Evolutionary conservation across 2,113 vertebrate species (phyloP).

Genomic region (Chionomys nivalis): DNA sequence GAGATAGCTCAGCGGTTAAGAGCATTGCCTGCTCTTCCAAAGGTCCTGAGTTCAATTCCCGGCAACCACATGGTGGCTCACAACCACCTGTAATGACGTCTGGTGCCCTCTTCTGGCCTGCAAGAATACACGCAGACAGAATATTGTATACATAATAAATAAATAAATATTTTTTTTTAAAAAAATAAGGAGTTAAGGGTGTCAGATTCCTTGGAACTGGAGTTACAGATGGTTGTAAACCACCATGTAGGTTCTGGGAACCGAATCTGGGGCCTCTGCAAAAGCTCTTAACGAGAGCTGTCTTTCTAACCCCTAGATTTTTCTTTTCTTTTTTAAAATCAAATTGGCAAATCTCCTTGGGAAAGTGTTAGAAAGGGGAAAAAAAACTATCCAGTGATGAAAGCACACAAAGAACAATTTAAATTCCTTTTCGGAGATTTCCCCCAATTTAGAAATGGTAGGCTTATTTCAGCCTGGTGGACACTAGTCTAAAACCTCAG

Average conservation of each 20-base stretch:
- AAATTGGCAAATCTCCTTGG: slow-evolving; percentile 38
- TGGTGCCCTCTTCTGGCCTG: too few species aligned
- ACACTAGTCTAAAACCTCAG: not conserved
- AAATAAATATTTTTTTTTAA: too few species aligned
- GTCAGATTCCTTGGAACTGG: too few species aligned
- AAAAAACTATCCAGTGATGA: slow-evolving; percentile 8
- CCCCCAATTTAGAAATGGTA: not conserved
- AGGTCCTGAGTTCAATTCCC: too few species aligned
- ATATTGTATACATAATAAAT: too few species aligned
- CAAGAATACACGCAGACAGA: too few species aligned
- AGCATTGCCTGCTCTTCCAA: too few species aligned
- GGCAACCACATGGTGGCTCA: too few species aligned
- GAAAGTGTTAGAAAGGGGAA: slow-evolving; percentile 31
- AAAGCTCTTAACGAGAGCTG: not conserved
- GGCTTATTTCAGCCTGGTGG: not conserved
- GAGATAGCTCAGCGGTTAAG: too few species aligned
- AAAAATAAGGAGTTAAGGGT: not conserved
- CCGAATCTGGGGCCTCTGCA: not conserved
- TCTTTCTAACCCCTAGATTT: not conserved
- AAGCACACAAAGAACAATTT: slow-evolving; percentile 7
- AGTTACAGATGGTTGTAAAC: not conserved
- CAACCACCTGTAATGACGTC: too few species aligned
- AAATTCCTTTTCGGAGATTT: slow-evolving; percentile 9
- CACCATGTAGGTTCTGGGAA: not conserved
- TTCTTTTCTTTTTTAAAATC: not conserved